phyloP scores from a whole-genome alignment of 2,888 invertebrate genomes.

The Andrena marginata region DNA sequence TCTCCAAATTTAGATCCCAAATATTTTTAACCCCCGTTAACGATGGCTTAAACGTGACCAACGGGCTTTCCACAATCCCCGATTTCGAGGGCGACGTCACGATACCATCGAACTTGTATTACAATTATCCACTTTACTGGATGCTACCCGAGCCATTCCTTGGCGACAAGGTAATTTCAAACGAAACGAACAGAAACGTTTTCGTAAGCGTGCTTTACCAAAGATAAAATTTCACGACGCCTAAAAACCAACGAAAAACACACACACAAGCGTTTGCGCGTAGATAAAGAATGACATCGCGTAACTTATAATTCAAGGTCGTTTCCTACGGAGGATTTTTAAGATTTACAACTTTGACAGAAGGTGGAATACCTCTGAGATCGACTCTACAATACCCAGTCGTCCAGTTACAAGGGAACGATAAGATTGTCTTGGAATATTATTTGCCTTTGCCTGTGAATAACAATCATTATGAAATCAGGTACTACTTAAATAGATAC shows the following conservation, averaged over 20 bases:
- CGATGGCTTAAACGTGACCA: constrained; percentile 86
- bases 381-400: constrained; percentile 90
- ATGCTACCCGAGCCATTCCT: constrained; percentile 92
- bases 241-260: neutral
- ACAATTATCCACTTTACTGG: constrained; percentile 92
- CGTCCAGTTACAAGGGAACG: constrained; percentile 93
- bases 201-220: neutral
- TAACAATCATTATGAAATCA: constrained; percentile 85
- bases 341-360: constrained; percentile 90
- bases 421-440: constrained; percentile 91
- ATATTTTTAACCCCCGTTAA: constrained; percentile 78
- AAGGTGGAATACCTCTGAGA: constrained; percentile 87
- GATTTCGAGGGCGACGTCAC: constrained; percentile 87
- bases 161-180: constrained; percentile 90
- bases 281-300: neutral
- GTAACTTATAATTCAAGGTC: constrained; percentile 83
- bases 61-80: constrained; percentile 88
- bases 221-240: neutral
- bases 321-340: constrained; percentile 96
- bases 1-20: constrained; percentile 78
- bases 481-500: constrained; percentile 77
- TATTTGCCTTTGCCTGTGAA: constrained; percentile 85
- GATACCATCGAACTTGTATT: constrained; percentile 86
- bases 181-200: neutral
- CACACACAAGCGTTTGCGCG: no score